Conservation (phyloP, 2,888 invertebrate species). For the Auanema freiburgensis region DNA sequence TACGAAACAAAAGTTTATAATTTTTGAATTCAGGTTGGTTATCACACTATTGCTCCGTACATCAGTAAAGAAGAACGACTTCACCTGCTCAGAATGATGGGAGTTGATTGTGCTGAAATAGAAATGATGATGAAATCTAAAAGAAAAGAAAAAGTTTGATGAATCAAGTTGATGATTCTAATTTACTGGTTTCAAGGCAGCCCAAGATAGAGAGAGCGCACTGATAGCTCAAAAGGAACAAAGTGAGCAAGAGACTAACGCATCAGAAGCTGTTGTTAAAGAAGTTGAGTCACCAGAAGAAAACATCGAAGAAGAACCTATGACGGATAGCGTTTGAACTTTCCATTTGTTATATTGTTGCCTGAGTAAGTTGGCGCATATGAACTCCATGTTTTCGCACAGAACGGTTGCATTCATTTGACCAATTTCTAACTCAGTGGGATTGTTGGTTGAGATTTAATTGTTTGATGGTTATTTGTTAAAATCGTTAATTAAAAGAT, state of each 20-base stretch:
- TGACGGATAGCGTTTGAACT: conserved; percentile 5
- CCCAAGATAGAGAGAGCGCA: conserved; percentile 12
- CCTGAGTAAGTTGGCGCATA: too few relatives aligned
- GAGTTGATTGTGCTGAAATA: conserved; percentile 48
- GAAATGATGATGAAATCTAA: conserved; percentile 51
- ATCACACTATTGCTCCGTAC: conserved; percentile 50
- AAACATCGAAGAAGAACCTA: neutral
- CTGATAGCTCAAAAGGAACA: conserved; percentile 13
- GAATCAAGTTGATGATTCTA: neutral
- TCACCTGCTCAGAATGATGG: conserved; percentile 50
- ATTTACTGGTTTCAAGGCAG: conserved; percentile 7
- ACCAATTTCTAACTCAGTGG: too few relatives aligned
- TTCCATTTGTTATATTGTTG: too few relatives aligned
- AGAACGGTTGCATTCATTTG: too few relatives aligned
- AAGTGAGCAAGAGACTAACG: neutral
- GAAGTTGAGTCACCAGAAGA: conserved; percentile 1
- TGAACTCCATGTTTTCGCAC: too few relatives aligned
- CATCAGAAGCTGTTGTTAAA: neutral
- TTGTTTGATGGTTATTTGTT: too few relatives aligned
- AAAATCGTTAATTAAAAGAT: too few relatives aligned
- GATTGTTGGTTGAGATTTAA: too few relatives aligned
- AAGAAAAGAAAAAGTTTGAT: conserved; percentile 41
- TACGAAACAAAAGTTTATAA: conserved; percentile 3
- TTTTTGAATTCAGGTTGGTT: conserved; percentile 46
- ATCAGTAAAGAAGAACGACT: conserved; percentile 52